Conservation (phyloP, 1,140 invertebrate genomes). For the Caenorhabditis latens region DNA sequence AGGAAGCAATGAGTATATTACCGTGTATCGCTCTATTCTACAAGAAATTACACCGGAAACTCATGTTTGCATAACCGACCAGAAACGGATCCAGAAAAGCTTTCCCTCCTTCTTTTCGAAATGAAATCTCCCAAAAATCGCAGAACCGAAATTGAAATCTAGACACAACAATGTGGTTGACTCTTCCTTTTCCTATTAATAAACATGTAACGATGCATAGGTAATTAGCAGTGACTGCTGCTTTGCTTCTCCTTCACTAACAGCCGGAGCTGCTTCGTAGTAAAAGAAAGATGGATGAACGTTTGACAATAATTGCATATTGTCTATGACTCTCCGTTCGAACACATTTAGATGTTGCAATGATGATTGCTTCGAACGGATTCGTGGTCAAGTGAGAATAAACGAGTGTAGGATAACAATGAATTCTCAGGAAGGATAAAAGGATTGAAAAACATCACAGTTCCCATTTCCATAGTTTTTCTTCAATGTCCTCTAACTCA, state of each 20-base stretch:
- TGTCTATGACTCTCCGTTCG: conserved; percentile 6
- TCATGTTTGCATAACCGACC: too few relatives aligned
- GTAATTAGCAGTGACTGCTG: conserved; percentile 55
- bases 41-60: background rate
- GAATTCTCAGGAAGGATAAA: background rate
- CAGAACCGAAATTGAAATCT: background rate
- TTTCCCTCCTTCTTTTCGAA: background rate
- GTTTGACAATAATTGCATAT: conserved; percentile 55
- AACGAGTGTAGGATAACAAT: background rate
- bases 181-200: conserved; percentile 20
- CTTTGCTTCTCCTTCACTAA: conserved; percentile 17
- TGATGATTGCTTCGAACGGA: conserved; percentile 6
- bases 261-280: conserved; percentile 27
- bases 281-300: conserved; percentile 56
- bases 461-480: background rate
- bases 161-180: background rate
- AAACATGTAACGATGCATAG: conserved; percentile 56
- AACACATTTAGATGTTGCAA: conserved; percentile 44
- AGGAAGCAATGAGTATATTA: conserved; percentile 34
- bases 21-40: background rate
- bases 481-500: conserved; percentile 7
- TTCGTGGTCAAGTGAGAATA: background rate
- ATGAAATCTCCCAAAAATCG: background rate
- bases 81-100: background rate
- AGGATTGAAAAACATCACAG: too few relatives aligned